A percentile compares a stretch with the other conserved stretches of the same genome.
These are phyloP conservation scores for Erinaceus europaeus DNA, from an alignment of 2,113 vertebrate species.

Conservation along the genomic window DNA sequence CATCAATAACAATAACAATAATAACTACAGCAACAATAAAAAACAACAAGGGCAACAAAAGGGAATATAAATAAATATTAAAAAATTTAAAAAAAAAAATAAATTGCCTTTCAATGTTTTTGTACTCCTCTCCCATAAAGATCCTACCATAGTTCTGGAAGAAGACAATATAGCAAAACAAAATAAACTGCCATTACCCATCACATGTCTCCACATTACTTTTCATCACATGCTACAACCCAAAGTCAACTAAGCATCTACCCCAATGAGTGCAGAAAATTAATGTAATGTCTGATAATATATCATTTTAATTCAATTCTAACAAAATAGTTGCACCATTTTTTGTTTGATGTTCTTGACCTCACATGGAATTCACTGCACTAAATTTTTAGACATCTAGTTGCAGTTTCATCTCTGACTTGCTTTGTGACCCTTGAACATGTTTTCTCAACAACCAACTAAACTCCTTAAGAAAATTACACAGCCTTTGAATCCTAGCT, in stretches of 20 bases:
- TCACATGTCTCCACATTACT: neutral
- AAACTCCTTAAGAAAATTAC: neutral
- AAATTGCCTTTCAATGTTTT: neutral
- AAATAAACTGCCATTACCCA: neutral
- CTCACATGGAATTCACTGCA: neutral
- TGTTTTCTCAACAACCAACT: neutral
- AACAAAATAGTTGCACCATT: neutral
- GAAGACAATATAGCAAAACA: neutral
- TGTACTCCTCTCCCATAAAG: neutral
- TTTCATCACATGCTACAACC: neutral
- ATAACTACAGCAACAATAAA: no score
- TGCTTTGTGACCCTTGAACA: neutral
- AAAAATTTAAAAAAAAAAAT: no score
- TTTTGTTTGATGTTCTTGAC: neutral
- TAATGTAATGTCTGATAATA: neutral
- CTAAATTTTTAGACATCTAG: constrained; percentile 2
- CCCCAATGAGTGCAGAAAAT: neutral
- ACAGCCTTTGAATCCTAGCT: neutral
- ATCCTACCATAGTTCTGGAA: neutral
- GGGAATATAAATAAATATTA: no score
- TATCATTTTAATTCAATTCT: neutral
- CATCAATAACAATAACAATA: no score
- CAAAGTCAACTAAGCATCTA: neutral
- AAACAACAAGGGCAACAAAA: no score
- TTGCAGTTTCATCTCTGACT: neutral